These are phyloP conservation scores for Psittacula echo DNA, from an alignment of 2,797 vertebrate species.

Conservation along the genomic window DNA sequence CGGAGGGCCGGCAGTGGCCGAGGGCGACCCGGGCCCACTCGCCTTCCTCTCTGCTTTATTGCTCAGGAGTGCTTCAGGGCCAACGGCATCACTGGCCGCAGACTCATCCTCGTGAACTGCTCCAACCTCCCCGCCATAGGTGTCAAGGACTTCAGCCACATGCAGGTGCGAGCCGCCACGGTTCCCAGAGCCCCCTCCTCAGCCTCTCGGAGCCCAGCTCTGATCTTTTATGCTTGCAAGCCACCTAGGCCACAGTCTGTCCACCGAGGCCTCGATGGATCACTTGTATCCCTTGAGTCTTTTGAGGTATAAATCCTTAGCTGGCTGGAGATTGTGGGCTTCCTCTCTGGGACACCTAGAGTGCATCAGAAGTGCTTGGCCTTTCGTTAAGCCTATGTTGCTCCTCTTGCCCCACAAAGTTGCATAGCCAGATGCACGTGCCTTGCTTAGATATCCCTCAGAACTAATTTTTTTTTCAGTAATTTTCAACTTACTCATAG, in stretches of 20 bases:
- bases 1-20: background rate
- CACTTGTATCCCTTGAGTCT: background rate
- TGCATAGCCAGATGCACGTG: rapidly evolving
- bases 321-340: rapidly evolving
- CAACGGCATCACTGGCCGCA: constrained; percentile 87
- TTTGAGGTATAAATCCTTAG: background rate
- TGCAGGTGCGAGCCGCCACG: constrained; percentile 82
- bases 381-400: background rate
- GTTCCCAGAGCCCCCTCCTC: background rate
- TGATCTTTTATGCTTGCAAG: rapidly evolving
- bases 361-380: background rate
- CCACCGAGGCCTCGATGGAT: too few species aligned
- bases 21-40: background rate
- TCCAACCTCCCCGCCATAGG: constrained; percentile 85
- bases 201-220: background rate
- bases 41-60: background rate
- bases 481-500: background rate
- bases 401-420: background rate
- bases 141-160: constrained; percentile 88
- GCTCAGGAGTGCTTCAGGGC: constrained; percentile 87
- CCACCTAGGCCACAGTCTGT: background rate
- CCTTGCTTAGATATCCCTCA: background rate
- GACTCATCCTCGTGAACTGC: constrained; percentile 86
- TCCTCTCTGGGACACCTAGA: background rate
- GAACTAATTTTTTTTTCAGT: background rate